Percentiles rank a stretch among this genome's conserved stretches.
Conservation (phyloP, 2,797 vertebrate genomes). For the Cottoperca gobio region DNA sequence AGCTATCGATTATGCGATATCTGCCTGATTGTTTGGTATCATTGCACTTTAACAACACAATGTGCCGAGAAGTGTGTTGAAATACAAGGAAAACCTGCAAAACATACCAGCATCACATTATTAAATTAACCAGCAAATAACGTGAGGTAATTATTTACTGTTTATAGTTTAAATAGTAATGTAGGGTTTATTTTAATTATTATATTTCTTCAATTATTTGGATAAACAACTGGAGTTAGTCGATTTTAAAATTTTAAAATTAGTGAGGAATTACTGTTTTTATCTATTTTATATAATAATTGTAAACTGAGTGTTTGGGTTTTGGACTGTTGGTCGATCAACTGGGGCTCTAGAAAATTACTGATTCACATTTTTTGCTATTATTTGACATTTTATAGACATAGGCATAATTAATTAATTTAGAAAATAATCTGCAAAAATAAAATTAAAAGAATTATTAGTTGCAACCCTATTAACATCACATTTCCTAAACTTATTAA, state of each 20-base stretch:
- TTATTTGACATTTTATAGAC: not conserved
- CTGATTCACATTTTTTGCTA: not conserved
- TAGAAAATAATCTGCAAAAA: not conserved
- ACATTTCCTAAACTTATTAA: not conserved
- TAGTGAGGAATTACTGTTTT: not conserved
- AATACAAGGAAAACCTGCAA: not conserved
- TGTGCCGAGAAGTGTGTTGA: not conserved
- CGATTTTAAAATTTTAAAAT: no score
- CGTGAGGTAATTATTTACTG: no score
- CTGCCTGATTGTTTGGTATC: not conserved
- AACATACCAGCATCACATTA: not conserved
- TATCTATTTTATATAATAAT: not conserved
- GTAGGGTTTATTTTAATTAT: not conserved
- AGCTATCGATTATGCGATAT: conserved; percentile 8
- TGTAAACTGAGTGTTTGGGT: not conserved
- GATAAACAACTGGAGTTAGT: not conserved
- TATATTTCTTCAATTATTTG: no score
- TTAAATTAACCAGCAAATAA: not conserved
- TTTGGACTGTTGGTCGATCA: not conserved
- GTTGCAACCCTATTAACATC: not conserved
- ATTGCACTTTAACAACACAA: not conserved
- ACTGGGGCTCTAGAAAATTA: not conserved
- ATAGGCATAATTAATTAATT: not conserved
- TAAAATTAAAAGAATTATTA: not conserved
- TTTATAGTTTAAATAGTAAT: no score